Evolutionary conservation across 37 sponge, comb jelly and placozoan species (phyloP).

Genomic region (Beroe forskalii): DNA sequence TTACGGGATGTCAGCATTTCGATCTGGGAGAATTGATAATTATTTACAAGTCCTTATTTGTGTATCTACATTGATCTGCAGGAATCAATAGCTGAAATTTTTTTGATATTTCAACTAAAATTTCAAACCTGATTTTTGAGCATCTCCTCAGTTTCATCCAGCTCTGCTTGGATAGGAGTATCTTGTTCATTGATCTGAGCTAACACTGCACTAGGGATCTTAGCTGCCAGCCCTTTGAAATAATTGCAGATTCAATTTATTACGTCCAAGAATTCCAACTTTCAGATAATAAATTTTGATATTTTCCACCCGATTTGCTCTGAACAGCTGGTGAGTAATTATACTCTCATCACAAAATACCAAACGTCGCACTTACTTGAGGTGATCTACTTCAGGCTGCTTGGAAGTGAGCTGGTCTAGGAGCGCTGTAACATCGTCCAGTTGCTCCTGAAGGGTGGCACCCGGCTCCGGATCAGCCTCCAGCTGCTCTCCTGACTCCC

Average conservation of each 20-base stretch:
- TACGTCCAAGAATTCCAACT: too few relatives aligned
- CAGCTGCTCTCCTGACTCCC: constrained; percentile 12
- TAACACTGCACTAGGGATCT: constrained; percentile 21
- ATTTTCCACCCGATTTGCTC: too few relatives aligned
- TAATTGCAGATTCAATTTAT: too few relatives aligned
- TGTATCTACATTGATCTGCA: too few relatives aligned
- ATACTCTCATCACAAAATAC: too few relatives aligned
- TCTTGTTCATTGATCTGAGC: constrained; percentile 42
- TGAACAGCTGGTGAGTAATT: too few relatives aligned
- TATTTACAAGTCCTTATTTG: too few relatives aligned
- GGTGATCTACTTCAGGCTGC: constrained; percentile 12
- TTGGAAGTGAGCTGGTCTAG: neutral
- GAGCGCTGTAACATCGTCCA: neutral
- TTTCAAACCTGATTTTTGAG: constrained; percentile 58
- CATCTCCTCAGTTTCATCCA: constrained; percentile 53
- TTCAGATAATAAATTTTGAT: too few relatives aligned
- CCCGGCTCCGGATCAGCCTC: constrained; percentile 42
- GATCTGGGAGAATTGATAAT: too few relatives aligned
- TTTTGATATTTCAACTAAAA: too few relatives aligned
- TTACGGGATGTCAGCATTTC: neutral
- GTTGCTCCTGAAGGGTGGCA: constrained; percentile 32
- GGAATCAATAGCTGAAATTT: too few relatives aligned
- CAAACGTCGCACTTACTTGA: constrained; percentile 58
- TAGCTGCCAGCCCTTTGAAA: constrained; percentile 12
- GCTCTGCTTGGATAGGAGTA: neutral